Conservation (phyloP, 2,888 invertebrate genomes). For the Caenorhabditis sp. region DNA sequence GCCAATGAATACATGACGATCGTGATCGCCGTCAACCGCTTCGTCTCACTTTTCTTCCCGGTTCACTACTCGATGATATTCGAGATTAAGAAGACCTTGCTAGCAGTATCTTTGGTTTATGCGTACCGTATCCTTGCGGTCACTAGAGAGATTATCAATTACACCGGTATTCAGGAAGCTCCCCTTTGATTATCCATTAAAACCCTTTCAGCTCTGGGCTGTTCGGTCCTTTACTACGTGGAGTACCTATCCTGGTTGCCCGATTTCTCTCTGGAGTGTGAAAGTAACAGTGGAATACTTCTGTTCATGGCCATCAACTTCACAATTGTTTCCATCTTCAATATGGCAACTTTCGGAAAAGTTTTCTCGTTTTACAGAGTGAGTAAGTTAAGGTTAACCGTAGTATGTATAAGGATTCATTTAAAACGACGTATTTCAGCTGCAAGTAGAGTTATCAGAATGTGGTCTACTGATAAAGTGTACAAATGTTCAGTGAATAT, state of each 20-base stretch:
- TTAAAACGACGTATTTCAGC: no score
- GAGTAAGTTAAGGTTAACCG: background rate
- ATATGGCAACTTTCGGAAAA: background rate
- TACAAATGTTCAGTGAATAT: no score
- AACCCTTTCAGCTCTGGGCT: slow-evolving; percentile 14
- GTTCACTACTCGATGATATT: background rate
- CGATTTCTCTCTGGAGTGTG: slow-evolving; percentile 11
- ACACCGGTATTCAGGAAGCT: background rate
- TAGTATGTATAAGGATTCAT: no score
- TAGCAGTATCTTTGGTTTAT: slow-evolving; percentile 5
- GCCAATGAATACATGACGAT: slow-evolving; percentile 6
- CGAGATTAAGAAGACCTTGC: slow-evolving; percentile 4
- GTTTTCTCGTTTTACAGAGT: slow-evolving; percentile 1
- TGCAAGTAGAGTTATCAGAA: no score
- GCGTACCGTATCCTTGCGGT: slow-evolving; percentile 20
- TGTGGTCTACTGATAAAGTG: no score
- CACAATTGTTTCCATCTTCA: background rate
- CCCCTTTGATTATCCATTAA: background rate
- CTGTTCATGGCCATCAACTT: slow-evolving; percentile 16
- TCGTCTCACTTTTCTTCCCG: slow-evolving; percentile 12
- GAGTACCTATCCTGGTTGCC: slow-evolving; percentile 25
- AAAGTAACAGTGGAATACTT: slow-evolving; percentile 12
- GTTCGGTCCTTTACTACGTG: slow-evolving; percentile 22
- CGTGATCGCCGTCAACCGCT: slow-evolving; percentile 5
- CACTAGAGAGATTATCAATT: slow-evolving; percentile 6